Percentiles rank a stretch among this genome's conserved stretches.
phyloP scores from a whole-genome alignment of 2,113 vertebrate species.

The Saccopteryx leptura region DNA sequence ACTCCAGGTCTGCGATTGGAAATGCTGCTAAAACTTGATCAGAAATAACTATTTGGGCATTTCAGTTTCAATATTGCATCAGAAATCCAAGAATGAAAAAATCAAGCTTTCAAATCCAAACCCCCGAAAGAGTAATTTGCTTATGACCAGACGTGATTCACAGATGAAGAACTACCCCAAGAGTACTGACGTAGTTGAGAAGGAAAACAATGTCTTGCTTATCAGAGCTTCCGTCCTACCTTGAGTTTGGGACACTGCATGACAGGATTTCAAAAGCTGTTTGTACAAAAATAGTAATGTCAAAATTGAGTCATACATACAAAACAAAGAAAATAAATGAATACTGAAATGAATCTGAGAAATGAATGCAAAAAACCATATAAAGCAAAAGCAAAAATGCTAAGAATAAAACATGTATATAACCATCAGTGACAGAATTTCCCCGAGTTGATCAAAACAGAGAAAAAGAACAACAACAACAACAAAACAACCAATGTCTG shows the following conservation, averaged over 20 bases:
- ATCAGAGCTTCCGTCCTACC: constrained; percentile 93
- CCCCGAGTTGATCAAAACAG: constrained; percentile 67
- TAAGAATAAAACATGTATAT: constrained; percentile 85
- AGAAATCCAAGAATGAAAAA: constrained; percentile 82
- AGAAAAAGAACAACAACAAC: constrained; percentile 40
- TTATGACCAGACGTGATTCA: constrained; percentile 70
- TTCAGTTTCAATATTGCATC: constrained; percentile 65
- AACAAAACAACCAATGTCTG: constrained; percentile 43
- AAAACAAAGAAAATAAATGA: constrained; percentile 95
- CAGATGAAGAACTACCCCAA: constrained; percentile 76
- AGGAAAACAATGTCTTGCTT: constrained; percentile 88
- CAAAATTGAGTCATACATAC: constrained; percentile 91
- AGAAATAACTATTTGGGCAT: constrained; percentile 69
- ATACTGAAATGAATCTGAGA: constrained; percentile 89
- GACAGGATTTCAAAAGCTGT: constrained; percentile 99
- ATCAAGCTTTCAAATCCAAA: constrained; percentile 73
- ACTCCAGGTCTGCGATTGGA: constrained; percentile 55
- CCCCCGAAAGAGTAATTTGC: constrained; percentile 71
- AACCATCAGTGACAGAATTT: constrained; percentile 67
- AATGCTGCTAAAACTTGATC: constrained; percentile 48
- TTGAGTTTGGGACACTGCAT: constrained; percentile 98
- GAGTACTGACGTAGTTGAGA: constrained; percentile 81
- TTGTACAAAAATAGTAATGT: constrained; percentile 95
- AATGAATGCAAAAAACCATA: constrained; percentile 89
- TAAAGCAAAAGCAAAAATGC: constrained; percentile 86